Percentiles rank a stretch among this genome's conserved stretches.
These are phyloP conservation scores for Rhynchomys soricoides DNA, from an alignment of 2,113 vertebrate genomes.

Conservation along the genomic window DNA sequence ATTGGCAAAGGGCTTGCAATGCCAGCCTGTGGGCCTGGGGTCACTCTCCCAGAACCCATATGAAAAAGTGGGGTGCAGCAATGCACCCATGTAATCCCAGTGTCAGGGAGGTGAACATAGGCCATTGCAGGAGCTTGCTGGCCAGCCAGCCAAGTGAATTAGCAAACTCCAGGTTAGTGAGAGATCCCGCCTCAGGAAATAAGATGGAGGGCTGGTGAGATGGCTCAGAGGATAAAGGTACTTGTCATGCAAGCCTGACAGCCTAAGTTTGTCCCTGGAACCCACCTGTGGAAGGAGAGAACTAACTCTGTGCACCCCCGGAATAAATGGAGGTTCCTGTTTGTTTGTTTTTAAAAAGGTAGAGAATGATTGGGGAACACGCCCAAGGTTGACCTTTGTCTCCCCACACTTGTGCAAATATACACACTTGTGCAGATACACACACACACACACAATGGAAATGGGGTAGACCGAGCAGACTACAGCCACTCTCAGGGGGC, in stretches of 20 bases:
- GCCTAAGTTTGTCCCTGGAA: neutral
- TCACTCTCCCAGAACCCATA: neutral
- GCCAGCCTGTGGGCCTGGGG: neutral
- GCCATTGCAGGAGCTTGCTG: neutral
- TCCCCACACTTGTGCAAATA: neutral
- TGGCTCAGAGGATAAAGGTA: neutral
- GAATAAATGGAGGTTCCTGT: neutral
- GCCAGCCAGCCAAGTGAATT: neutral
- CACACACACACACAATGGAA: neutral
- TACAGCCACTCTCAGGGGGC: fast-evolving
- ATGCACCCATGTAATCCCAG: neutral
- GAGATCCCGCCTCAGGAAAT: neutral
- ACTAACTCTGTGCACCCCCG: neutral
- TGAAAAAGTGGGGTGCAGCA: neutral
- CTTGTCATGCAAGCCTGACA: neutral
- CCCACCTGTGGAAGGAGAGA: neutral
- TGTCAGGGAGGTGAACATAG: neutral
- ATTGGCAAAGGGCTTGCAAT: neutral
- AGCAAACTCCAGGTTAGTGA: too few relatives aligned
- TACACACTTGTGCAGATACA: neutral
- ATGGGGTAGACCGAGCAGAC: fast-evolving
- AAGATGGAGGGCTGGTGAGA: neutral
- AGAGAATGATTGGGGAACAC: neutral
- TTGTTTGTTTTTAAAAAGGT: neutral
- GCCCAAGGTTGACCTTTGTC: neutral